Evolutionary conservation across 2,113 vertebrate genomes (phyloP).

Genomic region (Mormyrus lacerda): DNA sequence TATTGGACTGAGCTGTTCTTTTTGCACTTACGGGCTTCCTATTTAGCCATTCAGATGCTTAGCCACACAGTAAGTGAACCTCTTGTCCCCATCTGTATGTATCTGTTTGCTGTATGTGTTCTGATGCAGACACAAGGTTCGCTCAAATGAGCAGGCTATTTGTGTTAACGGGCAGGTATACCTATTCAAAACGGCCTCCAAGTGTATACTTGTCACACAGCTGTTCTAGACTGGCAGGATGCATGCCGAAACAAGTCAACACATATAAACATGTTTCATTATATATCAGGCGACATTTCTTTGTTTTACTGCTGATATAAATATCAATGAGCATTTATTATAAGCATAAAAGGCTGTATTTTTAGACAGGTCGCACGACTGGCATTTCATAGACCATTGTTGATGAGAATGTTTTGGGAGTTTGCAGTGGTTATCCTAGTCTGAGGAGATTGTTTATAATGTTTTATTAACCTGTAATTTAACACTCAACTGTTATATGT

Average conservation of each 20-base stretch:
- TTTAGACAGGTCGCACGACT: not conserved
- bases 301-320: not conserved
- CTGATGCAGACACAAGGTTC: not conserved
- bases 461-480: not conserved
- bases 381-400: not conserved
- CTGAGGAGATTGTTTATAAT: not conserved
- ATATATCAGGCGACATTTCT: not conserved
- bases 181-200: not conserved
- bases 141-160: not conserved
- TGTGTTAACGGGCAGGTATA: not conserved
- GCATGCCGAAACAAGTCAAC: not conserved
- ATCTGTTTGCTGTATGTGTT: not conserved
- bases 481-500: not conserved
- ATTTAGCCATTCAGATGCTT: not conserved
- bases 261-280: not conserved
- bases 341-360: not conserved
- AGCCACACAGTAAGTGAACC: not conserved
- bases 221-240: not conserved
- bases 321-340: not conserved
- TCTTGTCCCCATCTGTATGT: not conserved
- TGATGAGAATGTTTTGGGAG: not conserved
- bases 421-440: not conserved
- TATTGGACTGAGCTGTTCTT: not conserved
- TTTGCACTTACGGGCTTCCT: not conserved
- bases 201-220: not conserved